Evolutionary conservation across 2,113 vertebrate genomes (phyloP).

Genomic region (Henicopernis longicauda): DNA sequence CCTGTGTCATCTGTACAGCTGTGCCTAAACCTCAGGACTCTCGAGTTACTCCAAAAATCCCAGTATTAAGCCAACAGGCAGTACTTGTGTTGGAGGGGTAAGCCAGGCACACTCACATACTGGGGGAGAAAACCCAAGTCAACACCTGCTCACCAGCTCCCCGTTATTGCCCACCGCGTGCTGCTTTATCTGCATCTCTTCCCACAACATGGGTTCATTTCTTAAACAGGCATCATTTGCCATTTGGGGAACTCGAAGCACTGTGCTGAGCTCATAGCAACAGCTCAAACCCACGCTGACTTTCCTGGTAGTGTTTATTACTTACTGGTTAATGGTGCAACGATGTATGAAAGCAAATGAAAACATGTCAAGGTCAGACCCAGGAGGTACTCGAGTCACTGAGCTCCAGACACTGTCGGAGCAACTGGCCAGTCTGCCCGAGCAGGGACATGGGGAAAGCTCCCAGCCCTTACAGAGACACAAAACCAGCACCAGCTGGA

Average conservation of each 20-base stretch:
- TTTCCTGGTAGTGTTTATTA: background rate
- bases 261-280: background rate
- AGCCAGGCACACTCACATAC: background rate
- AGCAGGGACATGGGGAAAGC: background rate
- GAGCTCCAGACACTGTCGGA: rapidly evolving
- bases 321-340: background rate
- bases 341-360: background rate
- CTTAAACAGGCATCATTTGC: background rate
- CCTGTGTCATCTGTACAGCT: rapidly evolving
- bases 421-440: rapidly evolving
- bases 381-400: background rate
- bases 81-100: rapidly evolving
- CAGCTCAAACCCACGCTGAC: background rate
- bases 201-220: rapidly evolving
- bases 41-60: rapidly evolving
- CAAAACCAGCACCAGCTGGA: rapidly evolving
- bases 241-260: rapidly evolving
- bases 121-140: background rate
- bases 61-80: background rate
- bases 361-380: background rate
- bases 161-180: rapidly evolving
- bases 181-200: background rate
- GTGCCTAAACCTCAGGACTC: too few species aligned
- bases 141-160: background rate
- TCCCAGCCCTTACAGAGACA: rapidly evolving